phyloP scores from a whole-genome alignment of 2,797 vertebrate species.

The Chrosomus eos region DNA sequence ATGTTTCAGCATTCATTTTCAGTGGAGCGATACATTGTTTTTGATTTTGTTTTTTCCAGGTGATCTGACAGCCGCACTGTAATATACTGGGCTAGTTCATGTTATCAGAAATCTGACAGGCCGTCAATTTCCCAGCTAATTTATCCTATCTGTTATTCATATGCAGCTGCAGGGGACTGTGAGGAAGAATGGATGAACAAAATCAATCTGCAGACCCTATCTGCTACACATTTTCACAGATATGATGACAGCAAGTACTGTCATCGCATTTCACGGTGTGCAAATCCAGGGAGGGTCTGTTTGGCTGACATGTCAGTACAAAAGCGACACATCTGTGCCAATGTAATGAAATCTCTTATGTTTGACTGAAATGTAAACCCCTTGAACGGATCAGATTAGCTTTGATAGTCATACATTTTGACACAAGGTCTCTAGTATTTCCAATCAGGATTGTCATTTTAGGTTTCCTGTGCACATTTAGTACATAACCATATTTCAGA shows the following conservation, averaged over 20 bases:
- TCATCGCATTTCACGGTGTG: constrained; percentile 41
- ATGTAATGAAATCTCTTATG: constrained; percentile 46
- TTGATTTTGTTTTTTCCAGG: neutral
- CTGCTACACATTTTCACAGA: constrained; percentile 42
- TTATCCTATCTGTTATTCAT: constrained; percentile 43
- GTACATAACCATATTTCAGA: neutral
- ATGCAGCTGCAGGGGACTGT: constrained; percentile 11
- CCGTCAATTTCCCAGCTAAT: constrained; percentile 51
- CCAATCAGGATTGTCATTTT: neutral
- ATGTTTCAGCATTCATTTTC: constrained; percentile 30
- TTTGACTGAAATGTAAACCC: constrained; percentile 16
- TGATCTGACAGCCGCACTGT: constrained; percentile 31
- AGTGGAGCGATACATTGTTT: constrained; percentile 1
- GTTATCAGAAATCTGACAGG: constrained; percentile 56
- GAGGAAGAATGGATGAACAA: constrained; percentile 28
- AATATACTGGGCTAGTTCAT: constrained; percentile 20
- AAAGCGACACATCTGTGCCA: constrained; percentile 32
- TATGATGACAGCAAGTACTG: constrained; percentile 40
- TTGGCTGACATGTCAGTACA: constrained; percentile 25
- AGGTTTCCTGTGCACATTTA: neutral
- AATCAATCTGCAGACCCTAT: constrained; percentile 53
- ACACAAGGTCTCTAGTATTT: neutral
- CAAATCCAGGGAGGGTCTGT: constrained; percentile 31
- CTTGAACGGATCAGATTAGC: constrained; percentile 28
- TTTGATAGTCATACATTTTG: neutral